Conservation (phyloP, 2,113 vertebrate genomes). For the Laticauda colubrina region DNA sequence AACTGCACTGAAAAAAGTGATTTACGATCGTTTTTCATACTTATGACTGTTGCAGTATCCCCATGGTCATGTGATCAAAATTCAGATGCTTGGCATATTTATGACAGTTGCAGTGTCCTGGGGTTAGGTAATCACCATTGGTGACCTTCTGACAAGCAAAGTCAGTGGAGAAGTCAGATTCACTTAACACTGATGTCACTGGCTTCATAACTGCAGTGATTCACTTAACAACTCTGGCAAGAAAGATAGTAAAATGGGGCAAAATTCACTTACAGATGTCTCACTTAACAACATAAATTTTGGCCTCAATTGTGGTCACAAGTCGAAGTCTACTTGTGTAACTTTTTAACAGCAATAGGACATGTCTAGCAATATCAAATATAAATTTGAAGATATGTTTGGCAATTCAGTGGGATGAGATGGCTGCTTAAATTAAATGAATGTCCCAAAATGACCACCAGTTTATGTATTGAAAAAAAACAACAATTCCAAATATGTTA, state of each 20-base stretch:
- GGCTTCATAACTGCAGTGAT: neutral
- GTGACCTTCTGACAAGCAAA: neutral
- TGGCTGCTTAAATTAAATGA: neutral
- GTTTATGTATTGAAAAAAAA: neutral
- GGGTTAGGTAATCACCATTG: neutral
- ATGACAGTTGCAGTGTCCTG: neutral
- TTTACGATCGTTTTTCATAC: neutral
- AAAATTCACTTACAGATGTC: neutral
- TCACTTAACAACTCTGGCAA: neutral
- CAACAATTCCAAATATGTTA: neutral
- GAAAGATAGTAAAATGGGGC: neutral
- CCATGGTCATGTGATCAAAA: neutral
- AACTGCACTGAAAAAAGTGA: neutral
- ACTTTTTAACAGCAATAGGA: neutral
- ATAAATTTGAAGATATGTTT: neutral
- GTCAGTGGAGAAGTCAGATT: neutral
- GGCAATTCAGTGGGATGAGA: neutral
- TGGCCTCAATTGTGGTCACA: too few relatives aligned
- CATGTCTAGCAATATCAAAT: neutral
- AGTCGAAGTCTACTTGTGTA: neutral
- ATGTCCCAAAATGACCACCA: neutral
- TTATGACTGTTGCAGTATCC: neutral
- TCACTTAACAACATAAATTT: neutral
- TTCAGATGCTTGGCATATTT: neutral
- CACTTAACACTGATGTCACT: neutral